Percentiles rank a stretch among this genome's conserved stretches.
phyloP scores from a whole-genome alignment of 2,888 invertebrate genomes.

The Cantharis rustica region DNA sequence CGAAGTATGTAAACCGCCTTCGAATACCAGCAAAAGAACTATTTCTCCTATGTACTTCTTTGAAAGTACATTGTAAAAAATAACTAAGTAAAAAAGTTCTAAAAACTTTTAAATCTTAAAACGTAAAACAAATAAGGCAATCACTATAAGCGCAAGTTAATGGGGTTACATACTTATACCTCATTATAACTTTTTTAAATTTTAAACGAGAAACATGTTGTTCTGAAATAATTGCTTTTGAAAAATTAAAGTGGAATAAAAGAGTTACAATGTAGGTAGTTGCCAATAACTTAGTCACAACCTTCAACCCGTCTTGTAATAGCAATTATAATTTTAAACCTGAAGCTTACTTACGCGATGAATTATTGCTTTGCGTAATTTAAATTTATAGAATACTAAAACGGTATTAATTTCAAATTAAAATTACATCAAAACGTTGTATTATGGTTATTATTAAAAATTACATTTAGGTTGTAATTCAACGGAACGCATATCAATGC shows the following conservation, averaged over 20 bases:
- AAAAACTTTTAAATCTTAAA: too few relatives aligned
- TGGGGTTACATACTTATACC: too few relatives aligned
- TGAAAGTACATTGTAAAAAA: too few relatives aligned
- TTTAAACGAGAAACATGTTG: neutral
- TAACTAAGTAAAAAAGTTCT: too few relatives aligned
- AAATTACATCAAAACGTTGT: neutral
- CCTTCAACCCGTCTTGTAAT: neutral
- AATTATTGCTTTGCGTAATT: neutral
- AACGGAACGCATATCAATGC: constrained; percentile 16
- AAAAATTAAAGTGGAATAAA: neutral
- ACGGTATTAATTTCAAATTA: neutral
- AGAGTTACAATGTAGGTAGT: neutral
- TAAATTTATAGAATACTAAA: neutral
- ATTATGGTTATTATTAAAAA: neutral
- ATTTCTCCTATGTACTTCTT: too few relatives aligned
- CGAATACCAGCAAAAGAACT: too few relatives aligned
- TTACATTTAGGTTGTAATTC: neutral
- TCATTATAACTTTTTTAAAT: neutral
- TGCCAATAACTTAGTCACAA: neutral
- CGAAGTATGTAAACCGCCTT: too few relatives aligned
- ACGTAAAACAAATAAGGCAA: too few relatives aligned
- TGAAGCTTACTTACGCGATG: neutral
- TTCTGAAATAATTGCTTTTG: neutral
- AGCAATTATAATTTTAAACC: neutral
- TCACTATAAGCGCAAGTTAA: too few relatives aligned